Evolutionary conservation across 2,113 vertebrate genomes (phyloP).

Genomic region (Podiceps cristatus): DNA sequence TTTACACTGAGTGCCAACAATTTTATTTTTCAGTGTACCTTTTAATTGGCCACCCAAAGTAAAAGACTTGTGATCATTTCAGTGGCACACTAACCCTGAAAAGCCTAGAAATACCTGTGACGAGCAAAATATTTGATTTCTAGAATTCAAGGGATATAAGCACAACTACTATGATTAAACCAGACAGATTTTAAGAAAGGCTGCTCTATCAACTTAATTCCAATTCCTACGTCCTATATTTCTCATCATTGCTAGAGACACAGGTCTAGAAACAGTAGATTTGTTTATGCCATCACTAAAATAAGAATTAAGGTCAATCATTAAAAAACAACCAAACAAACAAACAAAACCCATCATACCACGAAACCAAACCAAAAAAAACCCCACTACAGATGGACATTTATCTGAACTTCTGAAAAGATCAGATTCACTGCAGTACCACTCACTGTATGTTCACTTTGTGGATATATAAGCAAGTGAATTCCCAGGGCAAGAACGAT

Average conservation of each 20-base stretch:
- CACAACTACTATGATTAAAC: not conserved
- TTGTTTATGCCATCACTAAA: not conserved
- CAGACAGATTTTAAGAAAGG: not conserved
- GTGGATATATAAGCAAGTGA: not conserved
- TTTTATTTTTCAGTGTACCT: not conserved
- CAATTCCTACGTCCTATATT: not conserved
- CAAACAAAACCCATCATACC: no score
- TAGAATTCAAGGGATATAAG: not conserved
- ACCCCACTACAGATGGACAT: not conserved
- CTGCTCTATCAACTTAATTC: not conserved
- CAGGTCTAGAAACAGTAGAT: not conserved
- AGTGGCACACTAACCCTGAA: not conserved
- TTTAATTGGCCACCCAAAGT: not conserved
- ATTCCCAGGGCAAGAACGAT: not conserved
- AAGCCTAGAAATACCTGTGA: not conserved
- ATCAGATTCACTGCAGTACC: not conserved
- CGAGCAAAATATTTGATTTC: not conserved
- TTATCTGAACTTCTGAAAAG: conserved; percentile 26
- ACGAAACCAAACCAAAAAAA: no score
- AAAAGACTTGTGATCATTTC: not conserved
- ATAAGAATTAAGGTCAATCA: not conserved
- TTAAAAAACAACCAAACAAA: not conserved
- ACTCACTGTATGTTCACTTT: not conserved
- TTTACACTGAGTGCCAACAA: not conserved
- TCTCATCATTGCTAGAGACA: not conserved